Percentiles rank a stretch among this genome's conserved stretches.
These are phyloP conservation scores for Marmota flaviventris DNA, from an alignment of 2,113 vertebrate genomes.

Conservation along the genomic window DNA sequence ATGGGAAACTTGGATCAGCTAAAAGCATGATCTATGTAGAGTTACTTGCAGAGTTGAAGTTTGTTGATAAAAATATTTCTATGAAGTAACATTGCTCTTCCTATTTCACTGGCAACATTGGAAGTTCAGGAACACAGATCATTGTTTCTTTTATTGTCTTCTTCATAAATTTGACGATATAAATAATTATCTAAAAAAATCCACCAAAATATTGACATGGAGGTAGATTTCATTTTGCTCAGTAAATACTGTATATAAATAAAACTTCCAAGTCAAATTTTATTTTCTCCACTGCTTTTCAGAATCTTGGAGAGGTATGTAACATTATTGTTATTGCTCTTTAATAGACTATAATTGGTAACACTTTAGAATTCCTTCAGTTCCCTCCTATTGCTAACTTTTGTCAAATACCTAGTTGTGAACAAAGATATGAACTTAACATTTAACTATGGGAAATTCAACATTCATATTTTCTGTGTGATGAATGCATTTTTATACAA, in stretches of 20 bases:
- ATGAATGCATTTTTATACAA: conserved; percentile 1
- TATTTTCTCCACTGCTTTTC: conserved; percentile 39
- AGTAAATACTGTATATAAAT: conserved; percentile 2
- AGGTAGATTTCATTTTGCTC: conserved; percentile 38
- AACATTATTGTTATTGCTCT: conserved; percentile 44
- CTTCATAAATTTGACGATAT: conserved; percentile 51
- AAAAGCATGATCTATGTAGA: conserved; percentile 23
- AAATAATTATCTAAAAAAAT: conserved; percentile 42
- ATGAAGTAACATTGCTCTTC: background rate
- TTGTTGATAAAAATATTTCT: conserved; percentile 54
- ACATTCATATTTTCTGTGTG: background rate
- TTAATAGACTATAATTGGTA: background rate
- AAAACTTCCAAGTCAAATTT: conserved; percentile 54
- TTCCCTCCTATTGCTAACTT: background rate
- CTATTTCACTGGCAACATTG: background rate
- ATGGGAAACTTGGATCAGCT: conserved; percentile 1
- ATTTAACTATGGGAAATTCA: background rate
- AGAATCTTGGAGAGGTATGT: conserved; percentile 31
- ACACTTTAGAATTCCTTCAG: background rate
- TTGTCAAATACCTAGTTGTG: conserved; percentile 27
- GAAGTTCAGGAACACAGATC: background rate
- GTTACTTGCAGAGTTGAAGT: conserved; percentile 43
- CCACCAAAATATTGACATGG: background rate
- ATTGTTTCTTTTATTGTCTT: conserved; percentile 4
- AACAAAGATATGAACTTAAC: background rate